These are phyloP conservation scores for Cnemophilus loriae DNA, from an alignment of 2,113 vertebrate genomes.

Conservation along the genomic window DNA sequence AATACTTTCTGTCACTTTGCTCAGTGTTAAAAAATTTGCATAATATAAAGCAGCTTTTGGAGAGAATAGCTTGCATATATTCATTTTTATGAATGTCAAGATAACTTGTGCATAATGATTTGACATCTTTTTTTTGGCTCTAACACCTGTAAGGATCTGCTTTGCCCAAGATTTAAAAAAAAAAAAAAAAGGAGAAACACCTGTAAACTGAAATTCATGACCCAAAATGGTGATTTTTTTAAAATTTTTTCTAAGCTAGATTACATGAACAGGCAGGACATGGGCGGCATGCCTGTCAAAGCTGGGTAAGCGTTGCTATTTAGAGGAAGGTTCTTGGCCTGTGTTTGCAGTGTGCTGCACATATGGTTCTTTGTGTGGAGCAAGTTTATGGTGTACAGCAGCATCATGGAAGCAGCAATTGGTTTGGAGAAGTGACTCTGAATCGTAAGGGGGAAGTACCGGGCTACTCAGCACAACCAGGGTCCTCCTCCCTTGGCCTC, in stretches of 20 bases:
- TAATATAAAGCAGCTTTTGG: constrained; percentile 44
- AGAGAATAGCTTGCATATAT: constrained; percentile 56
- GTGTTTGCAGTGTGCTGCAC: background rate
- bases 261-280: background rate
- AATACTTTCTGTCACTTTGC: constrained; percentile 53
- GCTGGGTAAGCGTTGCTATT: background rate
- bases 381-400: background rate
- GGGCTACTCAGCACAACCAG: background rate
- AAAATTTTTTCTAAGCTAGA: background rate
- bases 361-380: background rate
- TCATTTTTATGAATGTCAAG: constrained; percentile 44
- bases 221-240: background rate
- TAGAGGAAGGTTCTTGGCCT: background rate
- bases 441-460: background rate
- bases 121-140: background rate
- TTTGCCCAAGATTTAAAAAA: background rate
- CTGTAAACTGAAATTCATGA: background rate
- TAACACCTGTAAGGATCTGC: background rate
- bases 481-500: background rate
- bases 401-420: background rate
- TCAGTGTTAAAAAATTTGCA: constrained; percentile 50
- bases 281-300: background rate
- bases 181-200: background rate
- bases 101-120: constrained; percentile 29
- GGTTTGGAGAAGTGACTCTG: background rate